A percentile compares a stretch with the other conserved stretches of the same genome.
phyloP scores from a whole-genome alignment of 2,888 invertebrate genomes.

The Sesia bembeciformis region DNA sequence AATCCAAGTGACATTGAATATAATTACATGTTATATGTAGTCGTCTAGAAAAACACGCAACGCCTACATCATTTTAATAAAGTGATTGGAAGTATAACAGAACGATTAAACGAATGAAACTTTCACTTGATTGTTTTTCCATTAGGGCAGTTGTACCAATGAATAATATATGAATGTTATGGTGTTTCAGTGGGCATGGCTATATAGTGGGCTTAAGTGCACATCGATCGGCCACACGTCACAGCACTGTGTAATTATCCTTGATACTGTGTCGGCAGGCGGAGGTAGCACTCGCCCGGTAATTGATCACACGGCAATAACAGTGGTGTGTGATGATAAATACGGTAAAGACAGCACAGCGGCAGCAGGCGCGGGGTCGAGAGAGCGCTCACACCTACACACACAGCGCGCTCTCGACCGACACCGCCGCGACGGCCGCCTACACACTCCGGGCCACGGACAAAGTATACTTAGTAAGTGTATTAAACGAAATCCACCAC shows the following conservation, averaged over 20 bases:
- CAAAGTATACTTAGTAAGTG: slow-evolving; percentile 48
- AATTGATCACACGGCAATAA: neutral
- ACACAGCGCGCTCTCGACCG: slow-evolving; percentile 44
- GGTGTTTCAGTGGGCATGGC: slow-evolving; percentile 32
- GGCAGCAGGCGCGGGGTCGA: slow-evolving; percentile 25
- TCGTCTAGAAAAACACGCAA: neutral
- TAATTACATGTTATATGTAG: too few relatives aligned
- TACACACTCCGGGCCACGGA: slow-evolving; percentile 6
- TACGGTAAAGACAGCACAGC: slow-evolving; percentile 9
- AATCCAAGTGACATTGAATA: too few relatives aligned
- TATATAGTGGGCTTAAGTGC: slow-evolving; percentile 26
- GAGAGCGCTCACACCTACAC: slow-evolving; percentile 50
- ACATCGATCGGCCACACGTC: slow-evolving; percentile 31
- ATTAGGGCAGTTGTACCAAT: slow-evolving; percentile 41
- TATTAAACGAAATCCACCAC: slow-evolving; percentile 75
- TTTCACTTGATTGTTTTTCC: slow-evolving; percentile 48
- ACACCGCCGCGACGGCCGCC: slow-evolving; percentile 1
- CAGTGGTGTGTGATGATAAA: neutral
- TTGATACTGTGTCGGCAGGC: neutral
- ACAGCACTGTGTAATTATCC: neutral
- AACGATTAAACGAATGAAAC: slow-evolving; percentile 48
- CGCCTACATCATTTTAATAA: neutral
- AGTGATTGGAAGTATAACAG: slow-evolving; percentile 36
- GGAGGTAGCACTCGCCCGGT: neutral
- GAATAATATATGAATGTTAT: slow-evolving; percentile 42